Conservation (phyloP, 1,140 invertebrate species). For the Rhagoletis pomonella region DNA sequence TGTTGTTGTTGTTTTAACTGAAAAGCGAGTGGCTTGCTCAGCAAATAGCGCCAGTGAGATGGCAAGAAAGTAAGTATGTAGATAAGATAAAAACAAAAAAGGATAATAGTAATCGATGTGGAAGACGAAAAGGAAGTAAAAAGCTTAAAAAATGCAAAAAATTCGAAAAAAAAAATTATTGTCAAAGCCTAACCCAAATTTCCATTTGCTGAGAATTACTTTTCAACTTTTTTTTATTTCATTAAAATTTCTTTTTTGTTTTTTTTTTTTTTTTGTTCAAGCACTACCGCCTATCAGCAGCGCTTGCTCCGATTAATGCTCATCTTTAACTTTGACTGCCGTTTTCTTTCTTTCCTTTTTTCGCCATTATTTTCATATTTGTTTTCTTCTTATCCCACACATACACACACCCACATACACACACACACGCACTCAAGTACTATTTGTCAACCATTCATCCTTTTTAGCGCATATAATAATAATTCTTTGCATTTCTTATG, state of each 20-base stretch:
- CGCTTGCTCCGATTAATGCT: neutral
- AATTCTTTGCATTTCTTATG: constrained; percentile 42
- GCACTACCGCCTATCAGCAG: neutral
- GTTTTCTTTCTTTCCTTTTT: neutral
- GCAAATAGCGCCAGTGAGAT: constrained; percentile 33
- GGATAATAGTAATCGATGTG: too few relatives aligned
- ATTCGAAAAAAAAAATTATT: neutral
- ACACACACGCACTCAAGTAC: too few relatives aligned
- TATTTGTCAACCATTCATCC: constrained; percentile 36
- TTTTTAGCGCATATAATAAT: constrained; percentile 48
- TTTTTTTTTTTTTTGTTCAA: neutral
- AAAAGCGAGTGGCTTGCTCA: neutral
- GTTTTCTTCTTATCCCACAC: constrained; percentile 9
- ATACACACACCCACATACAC: too few relatives aligned
- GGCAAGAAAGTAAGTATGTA: neutral
- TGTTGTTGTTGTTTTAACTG: neutral
- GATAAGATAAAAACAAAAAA: constrained; percentile 6
- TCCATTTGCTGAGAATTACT: constrained; percentile 1
- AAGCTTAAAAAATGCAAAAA: too few relatives aligned
- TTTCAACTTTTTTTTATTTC: neutral
- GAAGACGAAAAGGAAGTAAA: neutral
- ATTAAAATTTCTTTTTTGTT: neutral
- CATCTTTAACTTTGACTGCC: neutral
- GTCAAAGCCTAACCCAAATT: constrained; percentile 48
- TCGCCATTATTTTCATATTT: constrained; percentile 34